These are phyloP conservation scores for Amblyteles armatorius DNA, from an alignment of 2,888 invertebrate genomes.

Conservation along the genomic window DNA sequence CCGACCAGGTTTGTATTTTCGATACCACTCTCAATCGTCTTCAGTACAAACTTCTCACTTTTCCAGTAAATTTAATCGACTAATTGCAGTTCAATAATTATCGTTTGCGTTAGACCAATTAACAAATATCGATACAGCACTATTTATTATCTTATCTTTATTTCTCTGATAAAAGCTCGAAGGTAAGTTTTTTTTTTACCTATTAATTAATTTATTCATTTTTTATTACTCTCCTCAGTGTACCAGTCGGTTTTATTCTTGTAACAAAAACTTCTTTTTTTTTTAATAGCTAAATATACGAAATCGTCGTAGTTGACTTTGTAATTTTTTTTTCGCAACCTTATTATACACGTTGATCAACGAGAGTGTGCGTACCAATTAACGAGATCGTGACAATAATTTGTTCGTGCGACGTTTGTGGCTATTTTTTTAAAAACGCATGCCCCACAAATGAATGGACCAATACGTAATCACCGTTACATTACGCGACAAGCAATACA, in stretches of 20 bases:
- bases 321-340: not conserved
- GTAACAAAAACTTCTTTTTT: not conserved
- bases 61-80: not conserved
- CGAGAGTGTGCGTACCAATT: constrained; percentile 12
- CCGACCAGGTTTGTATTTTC: constrained; percentile 46
- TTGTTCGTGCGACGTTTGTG: constrained; percentile 50
- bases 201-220: not conserved
- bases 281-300: not conserved
- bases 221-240: not conserved
- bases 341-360: not conserved
- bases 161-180: not conserved
- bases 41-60: constrained; percentile 17
- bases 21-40: constrained; percentile 11
- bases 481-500: constrained; percentile 51
- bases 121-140: not conserved
- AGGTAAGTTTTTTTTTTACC: constrained; percentile 50
- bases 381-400: constrained; percentile 56
- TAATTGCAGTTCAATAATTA: not conserved
- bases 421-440: constrained; percentile 28
- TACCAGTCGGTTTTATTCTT: not conserved
- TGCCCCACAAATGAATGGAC: constrained; percentile 56
- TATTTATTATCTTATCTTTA: constrained; percentile 18
- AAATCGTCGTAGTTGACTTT: not conserved
- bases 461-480: constrained; percentile 53
- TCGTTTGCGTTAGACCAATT: not conserved